Base-by-base conservation (phyloP, 2,888 invertebrate species). In the Meta bourneti region DNA sequence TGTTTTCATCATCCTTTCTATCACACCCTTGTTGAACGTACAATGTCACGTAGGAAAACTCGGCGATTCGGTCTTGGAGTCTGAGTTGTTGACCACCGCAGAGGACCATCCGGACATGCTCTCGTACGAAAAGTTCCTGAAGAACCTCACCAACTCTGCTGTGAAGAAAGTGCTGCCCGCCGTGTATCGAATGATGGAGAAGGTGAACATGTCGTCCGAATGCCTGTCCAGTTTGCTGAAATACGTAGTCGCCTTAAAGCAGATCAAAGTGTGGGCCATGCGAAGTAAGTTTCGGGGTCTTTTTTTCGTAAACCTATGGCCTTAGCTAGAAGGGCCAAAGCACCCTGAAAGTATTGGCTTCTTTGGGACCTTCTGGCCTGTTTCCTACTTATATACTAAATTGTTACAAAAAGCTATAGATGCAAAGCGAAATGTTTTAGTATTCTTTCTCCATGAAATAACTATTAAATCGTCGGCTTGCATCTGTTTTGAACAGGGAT, bases 191-290 rank as follows among this genome's bases (percentile, higher is more conserved):
- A 16, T 89, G 20, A 71, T 89, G 34, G 88, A 89, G 72, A 89
- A 81, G 0, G 86, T 92, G 5, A 89, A 89, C 11, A 82, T 92
- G 49, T 92, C 92, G 9, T 72, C 92, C 34, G 75, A 19, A 8
- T 92, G 92, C 20, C 19, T 89, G 49, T 79, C 89, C 1, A 92
- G 89, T 69, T 70, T 92, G 20, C 9, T 92, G 11, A 92, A 92
- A 51, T 92, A 92, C 20, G 82, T 69, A 0, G 74, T 89, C 19
- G 74, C 89, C 6, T 51, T 92, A 8, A 92, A 86, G 48, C 83
- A 86, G 78, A 89, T 92, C 20, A 89, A 89, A 78, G 92, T 89
- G 6, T 92, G 92, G 92, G 92, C 92, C 16, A 89, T 92, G 78
- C 75, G 71, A 86, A 92, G 92, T 92, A 82, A 92, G 89, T 71